Evolutionary conservation across 2,888 invertebrate species (phyloP).

Genomic region (Heliconius erato): DNA sequence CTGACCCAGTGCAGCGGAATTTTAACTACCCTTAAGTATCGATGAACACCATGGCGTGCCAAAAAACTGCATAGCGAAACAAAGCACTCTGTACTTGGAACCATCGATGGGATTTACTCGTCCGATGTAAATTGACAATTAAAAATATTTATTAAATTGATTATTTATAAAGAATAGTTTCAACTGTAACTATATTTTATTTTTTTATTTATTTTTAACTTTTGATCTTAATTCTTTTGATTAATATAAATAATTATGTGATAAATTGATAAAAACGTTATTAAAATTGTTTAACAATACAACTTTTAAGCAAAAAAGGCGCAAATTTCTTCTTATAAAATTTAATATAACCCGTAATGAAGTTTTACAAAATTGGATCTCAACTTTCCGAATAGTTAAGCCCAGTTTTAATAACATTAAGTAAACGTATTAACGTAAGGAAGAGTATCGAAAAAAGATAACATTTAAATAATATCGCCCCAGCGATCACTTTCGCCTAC

Average conservation of each 20-base stretch:
- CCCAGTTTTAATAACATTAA: slow-evolving; percentile 55
- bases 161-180: too few relatives aligned
- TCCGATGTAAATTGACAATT: neutral
- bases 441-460: slow-evolving; percentile 84
- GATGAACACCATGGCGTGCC: slow-evolving; percentile 50
- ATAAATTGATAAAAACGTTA: neutral
- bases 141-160: neutral
- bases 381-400: slow-evolving; percentile 39
- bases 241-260: too few relatives aligned
- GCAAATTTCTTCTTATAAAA: neutral
- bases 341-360: neutral
- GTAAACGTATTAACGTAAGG: slow-evolving; percentile 60
- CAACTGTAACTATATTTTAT: too few relatives aligned
- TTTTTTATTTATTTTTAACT: neutral
- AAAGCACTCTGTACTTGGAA: neutral
- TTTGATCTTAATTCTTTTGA: neutral
- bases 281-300: neutral
- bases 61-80: slow-evolving; percentile 41
- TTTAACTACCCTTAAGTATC: slow-evolving; percentile 50
- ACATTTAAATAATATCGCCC: slow-evolving; percentile 86
- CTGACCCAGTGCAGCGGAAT: slow-evolving; percentile 56
- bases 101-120: neutral
- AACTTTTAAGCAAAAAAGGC: neutral
- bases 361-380: slow-evolving; percentile 26
- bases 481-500: slow-evolving; percentile 81